Conservation (phyloP, 2,113 vertebrate species). For the Pluvianellus socialis region DNA sequence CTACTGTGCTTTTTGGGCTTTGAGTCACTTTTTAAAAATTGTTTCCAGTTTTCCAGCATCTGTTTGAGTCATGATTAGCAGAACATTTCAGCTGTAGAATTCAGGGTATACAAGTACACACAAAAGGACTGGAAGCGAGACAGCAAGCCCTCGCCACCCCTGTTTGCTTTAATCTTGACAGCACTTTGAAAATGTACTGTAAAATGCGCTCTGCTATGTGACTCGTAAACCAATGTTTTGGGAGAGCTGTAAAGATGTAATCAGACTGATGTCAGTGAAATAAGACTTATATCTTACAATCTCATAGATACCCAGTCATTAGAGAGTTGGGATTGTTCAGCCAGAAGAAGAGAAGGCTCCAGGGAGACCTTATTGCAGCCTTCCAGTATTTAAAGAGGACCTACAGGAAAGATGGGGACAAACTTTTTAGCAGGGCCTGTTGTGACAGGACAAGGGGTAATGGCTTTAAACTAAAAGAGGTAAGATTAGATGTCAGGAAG, state of each 20-base stretch:
- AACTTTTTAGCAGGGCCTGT: background rate
- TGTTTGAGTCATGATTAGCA: background rate
- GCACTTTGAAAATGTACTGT: background rate
- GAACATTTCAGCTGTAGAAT: background rate
- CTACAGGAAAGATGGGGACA: background rate
- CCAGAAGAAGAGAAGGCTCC: background rate
- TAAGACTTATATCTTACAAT: background rate
- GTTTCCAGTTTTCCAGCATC: background rate
- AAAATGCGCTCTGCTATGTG: background rate
- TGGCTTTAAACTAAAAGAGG: background rate
- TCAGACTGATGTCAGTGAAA: background rate
- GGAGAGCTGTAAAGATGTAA: background rate
- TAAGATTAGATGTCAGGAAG: background rate
- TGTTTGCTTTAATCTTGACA: background rate
- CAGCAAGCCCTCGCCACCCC: background rate
- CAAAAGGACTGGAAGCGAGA: background rate
- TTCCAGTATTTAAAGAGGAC: background rate
- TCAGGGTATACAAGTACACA: background rate
- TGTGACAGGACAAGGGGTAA: background rate
- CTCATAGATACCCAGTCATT: background rate
- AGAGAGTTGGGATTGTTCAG: background rate
- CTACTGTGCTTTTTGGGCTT: background rate
- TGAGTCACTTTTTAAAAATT: background rate
- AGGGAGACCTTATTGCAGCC: background rate
- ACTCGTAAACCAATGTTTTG: background rate